Base-by-base conservation (phyloP, 2,888 invertebrate species). In the Crossocerus cetratus region DNA sequence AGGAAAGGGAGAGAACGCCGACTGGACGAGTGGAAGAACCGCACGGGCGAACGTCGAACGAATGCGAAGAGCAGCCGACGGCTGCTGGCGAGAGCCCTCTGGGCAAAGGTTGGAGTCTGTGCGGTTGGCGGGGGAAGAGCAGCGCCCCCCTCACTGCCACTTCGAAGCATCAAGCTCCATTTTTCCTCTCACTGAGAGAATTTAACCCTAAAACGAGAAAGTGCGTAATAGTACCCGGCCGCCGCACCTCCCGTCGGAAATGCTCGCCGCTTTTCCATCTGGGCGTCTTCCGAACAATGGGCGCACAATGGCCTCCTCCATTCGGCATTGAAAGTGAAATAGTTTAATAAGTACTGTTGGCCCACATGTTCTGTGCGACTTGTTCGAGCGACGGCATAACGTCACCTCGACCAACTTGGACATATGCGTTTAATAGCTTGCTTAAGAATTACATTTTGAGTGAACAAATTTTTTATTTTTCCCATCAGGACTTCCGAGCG, bases 181-280 rank as follows among this genome's bases (percentile, higher is more conserved):
- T 76, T 68, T 74, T 74, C 67, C 74, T 60, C 67, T 68, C 65
- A 65, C 62, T 74, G 60, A 62, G 74, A 62, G 65, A 76, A 74
- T 74, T 76, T 74, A 74, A 74, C 74, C 76, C 74, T 59, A 71
- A 54, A 74, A 64, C 13, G 74, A 32, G 32, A 74, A 74, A 71
- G 61, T 62, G 55, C 58, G 62, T 68, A 56, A 71, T 67, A 67
- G 66, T 65, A 62, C 53, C 56, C 65, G 21, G 44, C 53, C 54
- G 44, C 53, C 42, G 21, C 23, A 18, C 22, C 45, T 59, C 45
- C 18, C 14, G 32, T 43, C 54, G 55, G 32, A 23, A 22, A 49
- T 18, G 16, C 56, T 58, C n/a, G 32, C 14, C 14, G n/a, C 8
- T 21, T 57, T 32, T 32, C 32, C 32, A 32, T 32, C 32, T 32